Evolutionary conservation across 2,113 vertebrate species (phyloP).

Genomic region (Melanocharis versteri): DNA sequence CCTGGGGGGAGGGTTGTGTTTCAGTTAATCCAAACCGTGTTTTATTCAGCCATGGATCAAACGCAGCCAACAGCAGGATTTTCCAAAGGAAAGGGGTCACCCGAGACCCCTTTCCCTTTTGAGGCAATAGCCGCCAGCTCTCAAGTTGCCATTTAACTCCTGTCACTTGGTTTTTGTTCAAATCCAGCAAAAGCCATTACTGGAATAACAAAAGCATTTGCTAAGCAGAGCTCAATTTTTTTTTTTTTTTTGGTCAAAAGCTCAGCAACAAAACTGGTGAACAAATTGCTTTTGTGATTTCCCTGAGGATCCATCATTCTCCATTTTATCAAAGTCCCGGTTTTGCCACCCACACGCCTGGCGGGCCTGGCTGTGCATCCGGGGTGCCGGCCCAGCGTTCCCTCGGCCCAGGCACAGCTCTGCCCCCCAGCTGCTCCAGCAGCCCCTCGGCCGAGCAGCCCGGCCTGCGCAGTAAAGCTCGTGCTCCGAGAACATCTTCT

Average conservation of each 20-base stretch:
- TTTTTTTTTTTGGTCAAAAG: not conserved
- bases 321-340: not conserved
- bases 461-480: not conserved
- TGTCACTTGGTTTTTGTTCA: not conserved
- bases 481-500: not conserved
- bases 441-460: not conserved
- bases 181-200: not conserved
- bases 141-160: constrained; percentile 9
- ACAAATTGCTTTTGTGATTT: constrained; percentile 49
- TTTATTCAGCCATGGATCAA: not conserved
- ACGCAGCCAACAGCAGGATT: not conserved
- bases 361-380: not conserved
- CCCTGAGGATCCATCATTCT: not conserved
- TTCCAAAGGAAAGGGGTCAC: not conserved
- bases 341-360: not conserved
- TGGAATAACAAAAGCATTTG: constrained; percentile 12
- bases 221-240: constrained; percentile 1
- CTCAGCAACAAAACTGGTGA: not conserved
- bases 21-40: not conserved
- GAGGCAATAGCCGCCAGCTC: not conserved
- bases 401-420: fast-evolving
- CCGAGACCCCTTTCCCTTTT: not conserved
- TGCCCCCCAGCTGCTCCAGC: not conserved
- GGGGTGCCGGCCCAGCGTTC: fast-evolving
- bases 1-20: not conserved